Base-by-base conservation (phyloP, 2,797 vertebrate genomes). In the Xiphorhynchus erythropygius region DNA sequence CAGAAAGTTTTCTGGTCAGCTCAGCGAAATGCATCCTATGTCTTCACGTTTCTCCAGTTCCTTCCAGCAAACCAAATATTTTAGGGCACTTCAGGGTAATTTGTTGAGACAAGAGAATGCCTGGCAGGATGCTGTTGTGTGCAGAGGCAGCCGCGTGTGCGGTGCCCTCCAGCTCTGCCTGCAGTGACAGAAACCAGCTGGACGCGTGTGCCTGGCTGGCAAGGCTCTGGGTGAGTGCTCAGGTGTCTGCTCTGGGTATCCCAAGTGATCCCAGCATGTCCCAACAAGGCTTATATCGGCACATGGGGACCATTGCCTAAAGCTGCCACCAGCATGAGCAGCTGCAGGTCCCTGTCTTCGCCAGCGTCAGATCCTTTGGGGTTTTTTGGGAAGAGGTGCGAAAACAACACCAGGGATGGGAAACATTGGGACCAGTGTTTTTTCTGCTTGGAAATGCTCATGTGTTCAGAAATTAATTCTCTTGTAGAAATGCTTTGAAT, bases 251-350 rank as follows among this genome's bases (percentile, higher is more conserved):
- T 83, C 52, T 2, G 9, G 37, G 23, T 79, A 88, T 86, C 80
- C 80, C 73, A 55, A 86, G 64, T 0, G 0, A 92, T 81, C 52
- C 77, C 84, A 84, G 44, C 0, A 0, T 35, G 46, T 78, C 84
- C 77, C 44, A 57, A 1, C 18, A 44, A 53, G 18, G 44, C 42
- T 62, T 1, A 4, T 0, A 11, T 28, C 50, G 50, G 49, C 11
- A 2, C 11, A 19, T 0, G 0, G 33, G 19, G n/a, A 33, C 32
- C 0, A 0, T 41, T n/a, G 35, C 56, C 18, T 4, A 87, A 75
- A 70, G 56, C 60, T 77, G 64, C 74, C 3, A 4, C 60, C 39
- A 35, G 57, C 33, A 5, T 0, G 0, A 62, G 78, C 5, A 4
- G 35, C 35, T 64, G 28, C 42, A 14, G 14, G 14, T 69, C 50